Conservation (phyloP, 2,113 vertebrate genomes). For the Dunckerocampus dactyliophorus region DNA sequence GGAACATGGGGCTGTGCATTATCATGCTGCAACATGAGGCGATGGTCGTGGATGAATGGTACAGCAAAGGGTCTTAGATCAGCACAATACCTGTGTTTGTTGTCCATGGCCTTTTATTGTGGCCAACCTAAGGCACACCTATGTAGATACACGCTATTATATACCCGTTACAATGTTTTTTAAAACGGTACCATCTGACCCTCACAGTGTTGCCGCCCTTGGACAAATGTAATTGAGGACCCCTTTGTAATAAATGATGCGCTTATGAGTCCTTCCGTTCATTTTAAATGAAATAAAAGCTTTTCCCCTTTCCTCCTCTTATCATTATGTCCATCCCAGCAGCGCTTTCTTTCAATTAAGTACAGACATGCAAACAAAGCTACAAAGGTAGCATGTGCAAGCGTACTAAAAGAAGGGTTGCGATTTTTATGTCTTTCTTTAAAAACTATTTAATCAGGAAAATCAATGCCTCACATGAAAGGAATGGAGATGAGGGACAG, state of each 20-base stretch:
- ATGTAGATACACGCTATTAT: no score
- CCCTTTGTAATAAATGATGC: slow-evolving; percentile 58
- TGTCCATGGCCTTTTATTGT: no score
- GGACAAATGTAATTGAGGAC: no score
- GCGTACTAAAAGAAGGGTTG: slow-evolving; percentile 59
- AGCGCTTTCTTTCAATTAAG: slow-evolving; percentile 70
- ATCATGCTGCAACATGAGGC: no score
- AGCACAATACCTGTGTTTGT: no score
- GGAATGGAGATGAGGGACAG: slow-evolving; percentile 70
- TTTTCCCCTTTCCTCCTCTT: slow-evolving; percentile 46
- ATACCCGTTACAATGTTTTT: no score
- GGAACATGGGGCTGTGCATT: no score
- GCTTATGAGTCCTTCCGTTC: slow-evolving; percentile 43
- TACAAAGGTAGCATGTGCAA: slow-evolving; percentile 66
- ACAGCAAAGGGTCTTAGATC: no score
- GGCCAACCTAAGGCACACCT: no score
- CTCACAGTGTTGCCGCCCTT: no score
- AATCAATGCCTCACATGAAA: slow-evolving; percentile 75
- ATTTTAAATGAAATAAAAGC: slow-evolving; percentile 62
- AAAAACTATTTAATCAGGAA: slow-evolving; percentile 76
- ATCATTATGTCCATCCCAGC: slow-evolving; percentile 57
- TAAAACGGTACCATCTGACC: no score
- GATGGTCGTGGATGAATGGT: no score
- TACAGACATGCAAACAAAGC: slow-evolving; percentile 64
- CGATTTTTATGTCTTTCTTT: slow-evolving; percentile 67